Evolutionary conservation across 1,140 invertebrate species (phyloP), one percentile per base, ranked within the genome.

Genomic region (Anoplophora glabripennis): DNA sequence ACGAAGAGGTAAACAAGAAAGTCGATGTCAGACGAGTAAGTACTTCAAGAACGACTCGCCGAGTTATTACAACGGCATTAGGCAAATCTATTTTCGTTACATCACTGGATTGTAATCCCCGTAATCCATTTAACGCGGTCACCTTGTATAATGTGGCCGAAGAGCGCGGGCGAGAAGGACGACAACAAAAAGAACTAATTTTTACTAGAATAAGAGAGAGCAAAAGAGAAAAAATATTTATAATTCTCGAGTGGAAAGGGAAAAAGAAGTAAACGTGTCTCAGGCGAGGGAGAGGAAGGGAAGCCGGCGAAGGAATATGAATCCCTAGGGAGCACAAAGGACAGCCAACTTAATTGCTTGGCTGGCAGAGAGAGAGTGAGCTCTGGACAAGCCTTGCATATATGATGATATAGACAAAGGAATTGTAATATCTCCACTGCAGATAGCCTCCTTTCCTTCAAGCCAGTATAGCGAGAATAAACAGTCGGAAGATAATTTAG

Each of bases 351-450:
- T 70, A 70, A 70, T 67, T 70, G 66, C 55, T 57, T 34, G 53
- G 28, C 15, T 41, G 65, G 51, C 44, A 38, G 61, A 61, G 37
- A 60, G 63, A 65, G 64, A 71, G 68, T 59, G 52, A 56, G 44
- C 45, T 53, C 57, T 59, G 61, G 63, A 70, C 69, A 67, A 66
- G 65, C 66, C 66, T 69, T 73, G 71, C 71, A 72, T 73, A 72
- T 72, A 73, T 73, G 71, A 73, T 73, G 71, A 73, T 66, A 70
- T 67, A 73, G 70, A 73, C 71, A 73, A 73, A 73, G 71, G 70
- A 70, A 71, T 71, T 73, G 71, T 70, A 71, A 73, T 70, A 71
- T 71, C 67, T 68, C 61, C 15, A 40, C 56, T 66, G 69, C 67
- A 71, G 67, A 69, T 65, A 67, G 67, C 64, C 63, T 66, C 11